A percentile compares a stretch with the other conserved stretches of the same genome.
Conservation (phyloP, 1,140 invertebrate species). For the Neodiprion pinetum region DNA sequence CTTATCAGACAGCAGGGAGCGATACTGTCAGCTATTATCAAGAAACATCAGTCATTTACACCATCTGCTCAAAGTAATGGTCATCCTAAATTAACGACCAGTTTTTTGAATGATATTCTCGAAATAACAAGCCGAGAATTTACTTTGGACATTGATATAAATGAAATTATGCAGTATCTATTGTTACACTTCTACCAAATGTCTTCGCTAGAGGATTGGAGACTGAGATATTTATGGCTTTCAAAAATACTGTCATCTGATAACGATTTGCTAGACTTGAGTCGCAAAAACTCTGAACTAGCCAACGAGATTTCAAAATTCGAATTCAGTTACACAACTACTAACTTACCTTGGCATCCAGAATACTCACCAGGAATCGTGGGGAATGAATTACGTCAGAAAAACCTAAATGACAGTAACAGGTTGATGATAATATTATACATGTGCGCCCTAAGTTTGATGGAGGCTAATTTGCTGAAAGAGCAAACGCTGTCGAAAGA, state of each 20-base stretch:
- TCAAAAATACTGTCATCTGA: slow-evolving; percentile 23
- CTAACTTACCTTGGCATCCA: slow-evolving; percentile 33
- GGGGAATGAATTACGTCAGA: slow-evolving; percentile 6
- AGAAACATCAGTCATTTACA: slow-evolving; percentile 11
- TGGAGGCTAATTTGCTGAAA: slow-evolving; percentile 7
- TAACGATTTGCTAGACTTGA: slow-evolving; percentile 21
- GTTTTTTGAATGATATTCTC: slow-evolving; percentile 39
- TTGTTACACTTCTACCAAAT: slow-evolving; percentile 52
- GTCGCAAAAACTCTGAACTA: slow-evolving; percentile 22
- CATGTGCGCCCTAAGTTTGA: slow-evolving; percentile 20
- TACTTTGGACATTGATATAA: slow-evolving; percentile 24
- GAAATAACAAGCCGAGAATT: slow-evolving; percentile 1
- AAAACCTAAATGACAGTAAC: slow-evolving; percentile 30
- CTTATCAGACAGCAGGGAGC: slow-evolving; percentile 51
- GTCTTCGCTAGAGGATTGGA: slow-evolving; percentile 36
- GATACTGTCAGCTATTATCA: slow-evolving; percentile 32
- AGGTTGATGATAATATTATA: slow-evolving; percentile 44
- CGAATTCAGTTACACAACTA: slow-evolving; percentile 22
- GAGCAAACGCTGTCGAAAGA: slow-evolving; percentile 11
- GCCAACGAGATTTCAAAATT: slow-evolving; percentile 29
- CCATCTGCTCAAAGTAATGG: background rate
- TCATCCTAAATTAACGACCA: slow-evolving; percentile 14
- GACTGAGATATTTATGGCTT: slow-evolving; percentile 39
- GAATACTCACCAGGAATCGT: slow-evolving; percentile 13
- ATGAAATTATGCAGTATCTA: slow-evolving; percentile 40